Evolutionary conservation across 2,113 vertebrate genomes (phyloP).

Genomic region (Rhegmatorhina hoffmannsi): DNA sequence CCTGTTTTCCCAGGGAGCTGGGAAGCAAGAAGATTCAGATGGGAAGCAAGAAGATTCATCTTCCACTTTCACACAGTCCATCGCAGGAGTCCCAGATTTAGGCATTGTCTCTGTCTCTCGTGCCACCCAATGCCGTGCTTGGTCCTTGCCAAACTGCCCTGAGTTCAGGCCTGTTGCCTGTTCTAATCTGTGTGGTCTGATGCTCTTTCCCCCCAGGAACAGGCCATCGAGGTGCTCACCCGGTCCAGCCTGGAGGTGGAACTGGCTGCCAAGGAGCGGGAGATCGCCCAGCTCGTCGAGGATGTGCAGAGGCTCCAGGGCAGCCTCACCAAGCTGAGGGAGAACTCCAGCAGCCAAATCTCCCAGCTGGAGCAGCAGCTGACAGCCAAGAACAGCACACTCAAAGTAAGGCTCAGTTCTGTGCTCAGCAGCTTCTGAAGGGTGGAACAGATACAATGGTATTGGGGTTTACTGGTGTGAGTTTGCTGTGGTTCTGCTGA

Average conservation of each 20-base stretch:
- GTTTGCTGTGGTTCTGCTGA: background rate
- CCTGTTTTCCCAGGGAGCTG: background rate
- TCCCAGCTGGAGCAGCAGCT: slow-evolving; percentile 95
- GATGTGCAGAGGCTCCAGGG: slow-evolving; percentile 97
- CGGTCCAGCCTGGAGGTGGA: slow-evolving; percentile 92
- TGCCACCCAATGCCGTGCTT: accelerated
- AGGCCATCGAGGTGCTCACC: slow-evolving; percentile 84
- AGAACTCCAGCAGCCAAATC: slow-evolving; percentile 93
- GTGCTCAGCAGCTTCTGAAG: background rate
- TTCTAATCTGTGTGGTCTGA: background rate
- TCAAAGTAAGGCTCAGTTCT: slow-evolving; percentile 80
- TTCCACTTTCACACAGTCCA: accelerated
- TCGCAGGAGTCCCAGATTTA: background rate
- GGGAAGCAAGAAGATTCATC: background rate
- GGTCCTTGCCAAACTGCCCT: background rate
- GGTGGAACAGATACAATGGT: accelerated
- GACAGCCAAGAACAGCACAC: slow-evolving; percentile 86
- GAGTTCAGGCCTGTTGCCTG: background rate
- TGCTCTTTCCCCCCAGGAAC: slow-evolving; percentile 71
- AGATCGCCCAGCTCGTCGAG: slow-evolving; percentile 94
- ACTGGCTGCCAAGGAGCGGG: slow-evolving; percentile 94
- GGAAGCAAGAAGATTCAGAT: background rate
- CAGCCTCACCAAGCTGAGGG: slow-evolving; percentile 93
- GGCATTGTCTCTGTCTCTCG: background rate
- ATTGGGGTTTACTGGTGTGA: accelerated